Evolutionary conservation across 2,888 invertebrate genomes (phyloP).

Genomic region (Meteorus colon): DNA sequence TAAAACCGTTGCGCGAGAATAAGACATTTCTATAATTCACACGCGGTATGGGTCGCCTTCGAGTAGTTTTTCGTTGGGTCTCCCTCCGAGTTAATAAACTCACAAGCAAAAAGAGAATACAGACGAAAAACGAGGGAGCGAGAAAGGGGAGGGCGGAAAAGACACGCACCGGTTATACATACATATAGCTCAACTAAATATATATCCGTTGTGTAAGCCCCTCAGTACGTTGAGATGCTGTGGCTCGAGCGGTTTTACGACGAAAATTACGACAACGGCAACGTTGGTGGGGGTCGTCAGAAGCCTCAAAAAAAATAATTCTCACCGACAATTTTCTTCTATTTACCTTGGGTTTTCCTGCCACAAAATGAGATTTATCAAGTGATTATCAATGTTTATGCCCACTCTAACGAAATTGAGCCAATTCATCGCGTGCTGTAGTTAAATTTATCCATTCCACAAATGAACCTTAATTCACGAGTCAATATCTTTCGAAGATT

Average conservation of each 20-base stretch:
- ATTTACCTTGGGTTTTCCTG: not conserved
- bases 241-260: not conserved
- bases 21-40: conserved; percentile 60
- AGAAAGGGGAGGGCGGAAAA: conserved; percentile 17
- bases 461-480: too few relatives aligned
- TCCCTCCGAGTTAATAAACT: conserved; percentile 59
- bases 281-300: not conserved
- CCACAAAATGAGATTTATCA: too few relatives aligned
- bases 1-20: conserved; percentile 45
- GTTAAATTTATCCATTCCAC: too few relatives aligned
- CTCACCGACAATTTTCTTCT: not conserved
- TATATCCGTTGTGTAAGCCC: conserved; percentile 21
- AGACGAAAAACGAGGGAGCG: not conserved
- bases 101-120: conserved; percentile 39
- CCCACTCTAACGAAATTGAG: too few relatives aligned
- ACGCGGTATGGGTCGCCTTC: conserved; percentile 50
- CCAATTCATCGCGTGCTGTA: too few relatives aligned
- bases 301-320: not conserved
- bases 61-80: conserved; percentile 58
- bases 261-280: not conserved
- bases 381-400: too few relatives aligned
- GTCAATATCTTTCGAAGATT: too few relatives aligned
- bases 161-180: not conserved
- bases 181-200: conserved; percentile 14
- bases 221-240: conserved; percentile 4